Percentiles rank a stretch among this genome's conserved stretches.
These are phyloP conservation scores for Drosophila nasuta DNA, from an alignment of 1,140 invertebrate species.

Conservation along the genomic window DNA sequence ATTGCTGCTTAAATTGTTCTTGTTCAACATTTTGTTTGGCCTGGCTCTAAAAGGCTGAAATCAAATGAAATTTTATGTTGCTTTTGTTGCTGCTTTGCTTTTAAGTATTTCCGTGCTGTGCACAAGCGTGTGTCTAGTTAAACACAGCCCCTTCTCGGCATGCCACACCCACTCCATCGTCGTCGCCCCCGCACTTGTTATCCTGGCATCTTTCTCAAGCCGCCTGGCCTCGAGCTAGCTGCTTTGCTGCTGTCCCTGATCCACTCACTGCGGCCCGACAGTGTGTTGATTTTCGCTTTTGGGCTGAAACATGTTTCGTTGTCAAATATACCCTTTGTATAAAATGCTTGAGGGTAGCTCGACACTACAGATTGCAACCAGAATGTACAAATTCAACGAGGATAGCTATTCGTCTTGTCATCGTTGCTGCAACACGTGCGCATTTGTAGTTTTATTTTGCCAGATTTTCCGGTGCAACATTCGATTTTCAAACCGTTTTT, in stretches of 20 bases:
- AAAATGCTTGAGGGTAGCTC: neutral
- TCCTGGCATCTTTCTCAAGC: conserved; percentile 50
- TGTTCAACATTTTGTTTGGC: conserved; percentile 31
- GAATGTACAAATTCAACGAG: neutral
- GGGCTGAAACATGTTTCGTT: conserved; percentile 50
- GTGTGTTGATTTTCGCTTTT: conserved; percentile 73
- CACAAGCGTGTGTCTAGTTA: conserved; percentile 48
- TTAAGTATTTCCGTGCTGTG: conserved; percentile 63
- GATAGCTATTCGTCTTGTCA: neutral
- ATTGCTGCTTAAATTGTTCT: conserved; percentile 72
- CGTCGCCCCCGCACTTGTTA: neutral
- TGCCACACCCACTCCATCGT: neutral
- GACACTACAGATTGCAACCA: neutral
- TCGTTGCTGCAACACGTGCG: neutral
- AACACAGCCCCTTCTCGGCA: conserved; percentile 5
- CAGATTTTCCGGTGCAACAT: conserved; percentile 61
- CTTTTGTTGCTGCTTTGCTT: conserved; percentile 25
- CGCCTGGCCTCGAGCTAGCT: conserved; percentile 56
- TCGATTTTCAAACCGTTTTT: conserved; percentile 21
- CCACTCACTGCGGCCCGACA: conserved; percentile 23
- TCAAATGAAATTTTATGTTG: conserved; percentile 54
- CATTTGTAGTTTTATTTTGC: conserved; percentile 36
- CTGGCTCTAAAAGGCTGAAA: conserved; percentile 19
- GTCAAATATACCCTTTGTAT: neutral
- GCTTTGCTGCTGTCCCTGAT: conserved; percentile 13